These are phyloP conservation scores for Vanessa tameamea DNA, from an alignment of 1,140 invertebrate species.

Conservation along the genomic window DNA sequence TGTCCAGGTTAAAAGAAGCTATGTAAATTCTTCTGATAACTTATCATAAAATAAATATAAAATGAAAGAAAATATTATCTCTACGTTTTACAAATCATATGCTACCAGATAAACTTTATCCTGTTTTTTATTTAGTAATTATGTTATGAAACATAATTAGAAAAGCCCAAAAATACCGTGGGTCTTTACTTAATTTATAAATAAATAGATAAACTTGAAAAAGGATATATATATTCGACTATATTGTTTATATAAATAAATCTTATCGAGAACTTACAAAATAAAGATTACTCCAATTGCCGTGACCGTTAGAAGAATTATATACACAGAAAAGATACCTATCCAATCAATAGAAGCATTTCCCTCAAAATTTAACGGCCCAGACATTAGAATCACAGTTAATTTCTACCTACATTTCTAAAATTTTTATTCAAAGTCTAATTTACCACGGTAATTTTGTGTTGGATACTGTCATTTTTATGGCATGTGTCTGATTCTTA, in stretches of 20 bases:
- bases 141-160: too few species aligned
- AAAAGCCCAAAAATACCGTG: too few species aligned
- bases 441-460: slow-evolving; percentile 23
- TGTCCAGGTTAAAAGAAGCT: too few species aligned
- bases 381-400: slow-evolving; percentile 54
- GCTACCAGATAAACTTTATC: too few species aligned
- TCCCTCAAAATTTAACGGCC: slow-evolving; percentile 46
- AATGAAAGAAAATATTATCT: too few species aligned
- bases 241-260: background rate
- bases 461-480: background rate
- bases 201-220: too few species aligned
- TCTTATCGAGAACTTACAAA: slow-evolving; percentile 51
- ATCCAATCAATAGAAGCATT: slow-evolving; percentile 55
- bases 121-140: too few species aligned
- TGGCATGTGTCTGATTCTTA: background rate
- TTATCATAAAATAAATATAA: too few species aligned
- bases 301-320: slow-evolving; percentile 54
- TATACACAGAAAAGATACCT: slow-evolving; percentile 54
- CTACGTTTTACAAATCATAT: too few species aligned
- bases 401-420: slow-evolving; percentile 47
- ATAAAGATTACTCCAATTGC: slow-evolving; percentile 50
- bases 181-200: too few species aligned
- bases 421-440: slow-evolving; percentile 19
- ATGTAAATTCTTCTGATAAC: too few species aligned
- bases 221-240: background rate